Percentiles rank a stretch among this genome's conserved stretches.
Conservation (phyloP, 2,797 vertebrate genomes). For the Rhinatrema bivittatum region DNA sequence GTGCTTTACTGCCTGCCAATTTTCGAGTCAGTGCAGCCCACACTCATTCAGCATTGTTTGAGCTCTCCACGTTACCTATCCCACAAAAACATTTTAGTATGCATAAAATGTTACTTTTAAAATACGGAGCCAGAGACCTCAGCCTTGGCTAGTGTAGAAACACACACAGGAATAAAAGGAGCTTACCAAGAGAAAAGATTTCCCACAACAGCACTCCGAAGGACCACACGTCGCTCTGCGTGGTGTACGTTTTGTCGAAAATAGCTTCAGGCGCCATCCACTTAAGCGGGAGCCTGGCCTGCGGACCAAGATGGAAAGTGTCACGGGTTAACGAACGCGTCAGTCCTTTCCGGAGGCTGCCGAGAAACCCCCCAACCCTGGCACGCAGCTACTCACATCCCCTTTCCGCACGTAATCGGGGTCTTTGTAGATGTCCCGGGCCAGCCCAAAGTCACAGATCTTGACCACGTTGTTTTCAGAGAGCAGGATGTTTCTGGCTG, state of each 20-base stretch:
- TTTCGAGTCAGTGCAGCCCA: too few species aligned
- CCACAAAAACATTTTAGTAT: too few species aligned
- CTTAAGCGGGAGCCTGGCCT: slow-evolving; percentile 88
- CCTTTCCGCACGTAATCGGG: slow-evolving; percentile 90
- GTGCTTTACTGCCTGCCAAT: too few species aligned
- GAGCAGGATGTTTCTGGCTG: slow-evolving; percentile 85
- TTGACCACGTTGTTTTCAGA: slow-evolving; percentile 91
- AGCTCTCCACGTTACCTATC: too few species aligned
- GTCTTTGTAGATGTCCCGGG: slow-evolving; percentile 90
- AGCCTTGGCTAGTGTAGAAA: too few species aligned
- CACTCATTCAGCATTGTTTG: too few species aligned
- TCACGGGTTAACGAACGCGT: too few species aligned
- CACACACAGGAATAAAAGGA: too few species aligned
- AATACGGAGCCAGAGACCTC: too few species aligned
- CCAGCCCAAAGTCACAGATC: slow-evolving; percentile 90
- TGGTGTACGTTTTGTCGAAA: slow-evolving; percentile 92
- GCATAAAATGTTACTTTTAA: too few species aligned
- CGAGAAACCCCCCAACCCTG: too few species aligned
- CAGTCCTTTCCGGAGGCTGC: too few species aligned
- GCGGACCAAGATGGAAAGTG: slow-evolving; percentile 11
- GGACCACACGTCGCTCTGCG: slow-evolving; percentile 91
- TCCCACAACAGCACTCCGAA: slow-evolving; percentile 91
- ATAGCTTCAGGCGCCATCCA: slow-evolving; percentile 96
- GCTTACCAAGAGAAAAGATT: slow-evolving; percentile 90
- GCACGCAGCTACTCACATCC: slow-evolving; percentile 83